phyloP scores from a whole-genome alignment of 2,797 vertebrate genomes.

The Macroramphosus scolopax region DNA sequence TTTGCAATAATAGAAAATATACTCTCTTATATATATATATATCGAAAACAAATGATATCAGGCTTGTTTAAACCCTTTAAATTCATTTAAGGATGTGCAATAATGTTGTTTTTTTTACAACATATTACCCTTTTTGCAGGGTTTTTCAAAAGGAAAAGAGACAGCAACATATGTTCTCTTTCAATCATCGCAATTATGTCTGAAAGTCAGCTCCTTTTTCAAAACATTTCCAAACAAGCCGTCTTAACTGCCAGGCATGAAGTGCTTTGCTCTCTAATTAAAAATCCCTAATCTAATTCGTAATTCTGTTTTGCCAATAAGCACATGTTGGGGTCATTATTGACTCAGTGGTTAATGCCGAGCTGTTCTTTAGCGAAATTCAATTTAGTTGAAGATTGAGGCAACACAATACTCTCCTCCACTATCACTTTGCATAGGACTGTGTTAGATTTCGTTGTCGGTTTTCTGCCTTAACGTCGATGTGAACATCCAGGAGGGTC shows the following conservation, averaged over 20 bases:
- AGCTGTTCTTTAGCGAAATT: slow-evolving; percentile 77
- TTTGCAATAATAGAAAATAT: slow-evolving; percentile 11
- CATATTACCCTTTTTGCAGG: background rate
- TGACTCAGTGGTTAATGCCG: slow-evolving; percentile 75
- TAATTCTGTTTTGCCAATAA: slow-evolving; percentile 81
- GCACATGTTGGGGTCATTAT: slow-evolving; percentile 79
- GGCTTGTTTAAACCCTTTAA: background rate
- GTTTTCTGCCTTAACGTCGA: slow-evolving; percentile 78
- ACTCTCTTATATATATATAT: background rate
- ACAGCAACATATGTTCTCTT: slow-evolving; percentile 51
- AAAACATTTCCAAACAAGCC: slow-evolving; percentile 71
- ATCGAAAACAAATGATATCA: no score
- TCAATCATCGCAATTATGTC: slow-evolving; percentile 61
- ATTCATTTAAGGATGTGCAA: background rate
- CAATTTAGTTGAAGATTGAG: slow-evolving; percentile 68
- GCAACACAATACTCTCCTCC: slow-evolving; percentile 71
- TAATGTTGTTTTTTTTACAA: no score
- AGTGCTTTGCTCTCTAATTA: slow-evolving; percentile 77
- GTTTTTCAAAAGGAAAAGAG: slow-evolving; percentile 4
- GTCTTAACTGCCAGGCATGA: slow-evolving; percentile 69
- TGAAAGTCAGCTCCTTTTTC: slow-evolving; percentile 49
- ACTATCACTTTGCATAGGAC: slow-evolving; percentile 64
- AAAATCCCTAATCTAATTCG: slow-evolving; percentile 81
- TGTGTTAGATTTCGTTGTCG: slow-evolving; percentile 55
- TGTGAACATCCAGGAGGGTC: slow-evolving; percentile 87